Evolutionary conservation across 2,797 vertebrate species (phyloP).

Genomic region (Alectoris magna): DNA sequence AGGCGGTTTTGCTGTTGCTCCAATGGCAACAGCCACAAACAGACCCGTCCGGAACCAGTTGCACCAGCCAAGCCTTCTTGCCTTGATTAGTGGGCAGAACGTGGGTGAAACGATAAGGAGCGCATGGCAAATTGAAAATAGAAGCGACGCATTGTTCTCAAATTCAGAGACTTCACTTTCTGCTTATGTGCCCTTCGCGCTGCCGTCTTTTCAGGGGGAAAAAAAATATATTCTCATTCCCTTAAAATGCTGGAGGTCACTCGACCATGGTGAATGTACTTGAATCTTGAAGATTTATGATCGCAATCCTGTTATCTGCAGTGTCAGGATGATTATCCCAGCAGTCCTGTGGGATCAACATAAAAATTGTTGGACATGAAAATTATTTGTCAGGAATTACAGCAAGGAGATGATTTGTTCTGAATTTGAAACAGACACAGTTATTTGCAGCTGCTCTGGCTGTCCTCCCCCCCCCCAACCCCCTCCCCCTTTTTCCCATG

Average conservation of each 20-base stretch:
- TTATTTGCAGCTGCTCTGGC: conserved; percentile 56
- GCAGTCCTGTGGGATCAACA: not conserved
- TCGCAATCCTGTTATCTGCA: conserved; percentile 63
- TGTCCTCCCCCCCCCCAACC: not conserved
- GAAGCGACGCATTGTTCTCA: conserved; percentile 14
- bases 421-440: conserved; percentile 49
- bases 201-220: not conserved
- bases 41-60: conserved; percentile 34
- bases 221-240: conserved; percentile 14
- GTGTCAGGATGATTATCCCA: conserved; percentile 59
- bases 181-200: not conserved
- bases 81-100: conserved; percentile 57
- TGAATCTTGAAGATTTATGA: conserved; percentile 57
- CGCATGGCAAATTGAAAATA: conserved; percentile 30
- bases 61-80: conserved; percentile 50
- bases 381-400: conserved; percentile 50
- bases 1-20: conserved; percentile 1
- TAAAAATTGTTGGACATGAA: conserved; percentile 55
- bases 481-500: not conserved
- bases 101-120: conserved; percentile 60
- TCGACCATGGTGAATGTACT: conserved; percentile 47
- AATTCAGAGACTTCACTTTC: conserved; percentile 8
- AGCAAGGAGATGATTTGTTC: conserved; percentile 41
- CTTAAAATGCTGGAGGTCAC: conserved; percentile 31
- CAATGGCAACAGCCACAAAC: conserved; percentile 49